Evolutionary conservation across 2,113 vertebrate species (phyloP).

Genomic region (Callionymus lyra): DNA sequence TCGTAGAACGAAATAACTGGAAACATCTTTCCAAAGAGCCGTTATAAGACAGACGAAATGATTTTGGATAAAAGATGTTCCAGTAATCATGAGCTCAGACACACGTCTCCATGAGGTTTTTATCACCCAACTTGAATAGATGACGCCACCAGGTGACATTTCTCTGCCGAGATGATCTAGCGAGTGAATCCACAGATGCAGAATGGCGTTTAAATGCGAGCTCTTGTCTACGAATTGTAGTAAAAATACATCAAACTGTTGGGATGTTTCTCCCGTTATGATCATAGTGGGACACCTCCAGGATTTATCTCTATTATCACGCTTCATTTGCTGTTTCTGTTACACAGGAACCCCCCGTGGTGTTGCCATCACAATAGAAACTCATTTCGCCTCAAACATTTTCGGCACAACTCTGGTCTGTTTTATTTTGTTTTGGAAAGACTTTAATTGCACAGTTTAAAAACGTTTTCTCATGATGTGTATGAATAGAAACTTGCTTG

Average conservation of each 20-base stretch:
- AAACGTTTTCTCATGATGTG: too few relatives aligned
- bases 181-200: conserved; percentile 1
- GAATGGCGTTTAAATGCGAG: neutral
- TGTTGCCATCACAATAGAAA: too few relatives aligned
- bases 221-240: neutral
- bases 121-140: conserved; percentile 13
- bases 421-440: too few relatives aligned
- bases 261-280: conserved; percentile 9
- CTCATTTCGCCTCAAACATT: too few relatives aligned
- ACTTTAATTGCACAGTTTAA: too few relatives aligned
- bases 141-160: conserved; percentile 42
- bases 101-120: conserved; percentile 12
- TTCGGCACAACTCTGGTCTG: too few relatives aligned
- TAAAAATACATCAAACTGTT: neutral
- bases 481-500: too few relatives aligned
- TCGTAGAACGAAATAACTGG: too few relatives aligned
- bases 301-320: conserved; percentile 5
- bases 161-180: conserved; percentile 2
- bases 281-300: neutral
- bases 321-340: neutral
- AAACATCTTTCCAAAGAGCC: conserved; percentile 32
- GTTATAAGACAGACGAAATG: conserved; percentile 5
- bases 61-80: conserved; percentile 18
- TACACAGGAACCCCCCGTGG: too few relatives aligned
- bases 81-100: conserved; percentile 12